Base-by-base conservation (phyloP, 53 echinoderm and acorn worm species). In the Echinarachnius parma region DNA sequence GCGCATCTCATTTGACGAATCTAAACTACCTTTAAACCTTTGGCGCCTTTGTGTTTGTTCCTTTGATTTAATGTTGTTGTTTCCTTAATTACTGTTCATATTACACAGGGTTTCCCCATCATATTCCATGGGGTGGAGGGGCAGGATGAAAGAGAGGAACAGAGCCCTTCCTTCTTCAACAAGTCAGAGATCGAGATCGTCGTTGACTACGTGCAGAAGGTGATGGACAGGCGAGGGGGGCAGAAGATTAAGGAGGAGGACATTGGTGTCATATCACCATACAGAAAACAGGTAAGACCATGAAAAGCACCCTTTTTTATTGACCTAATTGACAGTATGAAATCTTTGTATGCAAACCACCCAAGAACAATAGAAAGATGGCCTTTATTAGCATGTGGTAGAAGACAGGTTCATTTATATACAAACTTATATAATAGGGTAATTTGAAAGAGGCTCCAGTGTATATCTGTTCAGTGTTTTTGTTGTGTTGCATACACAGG, bases 121-220 rank as follows among this genome's bases (percentile, higher is more conserved):
- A 79, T 95, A 23, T 91, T 95, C 69, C 96, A 95, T 54, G 90
- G 96, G 2, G 90, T 91, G 21, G 87, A 95, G 28, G 96, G 96
- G 0, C 37, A 84, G 29, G 96, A 95, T 55, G 85, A 87, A 37
- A 60, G 91, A 2, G 96, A 95, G 61, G 96, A 76, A 9, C 74
- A 84, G 39, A 95, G 96, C 64, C 96, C 96, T 14, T 95, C 96
- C 2, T 95, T 95, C 77, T 95, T 95, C 82, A 95, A 95, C 80
- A 79, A 61, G 35, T 52, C 61, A 2, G 96, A 95, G 67, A 81
- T 79, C 33, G 77, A 89, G 60, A 62, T 81, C 21, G 96, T 95
- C 9, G 66, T 81, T 21, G 58, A 84, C 29, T 95, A 95, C 25
- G 70, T 82, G 16, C 18, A 54, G 75, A 60, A 81, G 10, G 60